Conservation (phyloP, 1,140 invertebrate genomes). For the Lysiphlebus fabarum region DNA sequence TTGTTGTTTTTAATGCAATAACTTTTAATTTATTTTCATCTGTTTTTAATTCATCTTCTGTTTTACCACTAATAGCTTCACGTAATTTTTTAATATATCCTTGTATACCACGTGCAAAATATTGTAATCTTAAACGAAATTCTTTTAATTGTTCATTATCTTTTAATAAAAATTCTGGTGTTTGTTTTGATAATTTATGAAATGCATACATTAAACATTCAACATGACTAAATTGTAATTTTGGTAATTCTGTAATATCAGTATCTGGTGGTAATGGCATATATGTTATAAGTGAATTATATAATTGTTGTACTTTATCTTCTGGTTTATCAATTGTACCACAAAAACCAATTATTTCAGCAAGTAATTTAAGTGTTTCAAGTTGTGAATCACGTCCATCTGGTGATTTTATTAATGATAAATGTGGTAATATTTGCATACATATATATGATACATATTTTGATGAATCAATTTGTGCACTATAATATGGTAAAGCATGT, state of each 20-base stretch:
- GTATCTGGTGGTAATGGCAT: slow-evolving; percentile 77
- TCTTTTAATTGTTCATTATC: slow-evolving; percentile 83
- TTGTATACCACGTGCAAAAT: slow-evolving; percentile 88
- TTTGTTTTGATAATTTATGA: slow-evolving; percentile 81
- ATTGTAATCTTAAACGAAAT: slow-evolving; percentile 83
- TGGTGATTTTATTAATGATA: slow-evolving; percentile 57
- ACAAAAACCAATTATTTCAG: slow-evolving; percentile 77
- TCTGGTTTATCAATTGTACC: slow-evolving; percentile 73
- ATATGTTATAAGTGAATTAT: slow-evolving; percentile 73
- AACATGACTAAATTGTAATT: slow-evolving; percentile 87
- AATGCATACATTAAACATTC: slow-evolving; percentile 90
- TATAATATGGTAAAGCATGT: slow-evolving; percentile 82
- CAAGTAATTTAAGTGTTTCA: slow-evolving; percentile 82
- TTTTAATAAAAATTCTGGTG: slow-evolving; percentile 74
- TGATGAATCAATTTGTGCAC: slow-evolving; percentile 83
- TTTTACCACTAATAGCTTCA: slow-evolving; percentile 79
- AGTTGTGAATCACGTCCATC: slow-evolving; percentile 72
- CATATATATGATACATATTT: slow-evolving; percentile 85
- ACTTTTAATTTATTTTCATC: slow-evolving; percentile 85
- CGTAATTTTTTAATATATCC: slow-evolving; percentile 88
- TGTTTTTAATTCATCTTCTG: slow-evolving; percentile 67
- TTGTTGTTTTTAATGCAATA: slow-evolving; percentile 82
- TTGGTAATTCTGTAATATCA: slow-evolving; percentile 62
- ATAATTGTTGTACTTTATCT: slow-evolving; percentile 72
- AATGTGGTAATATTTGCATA: slow-evolving; percentile 73